Evolutionary conservation across 1,140 invertebrate species (phyloP).

Genomic region (Aporrectodea caliginosa): DNA sequence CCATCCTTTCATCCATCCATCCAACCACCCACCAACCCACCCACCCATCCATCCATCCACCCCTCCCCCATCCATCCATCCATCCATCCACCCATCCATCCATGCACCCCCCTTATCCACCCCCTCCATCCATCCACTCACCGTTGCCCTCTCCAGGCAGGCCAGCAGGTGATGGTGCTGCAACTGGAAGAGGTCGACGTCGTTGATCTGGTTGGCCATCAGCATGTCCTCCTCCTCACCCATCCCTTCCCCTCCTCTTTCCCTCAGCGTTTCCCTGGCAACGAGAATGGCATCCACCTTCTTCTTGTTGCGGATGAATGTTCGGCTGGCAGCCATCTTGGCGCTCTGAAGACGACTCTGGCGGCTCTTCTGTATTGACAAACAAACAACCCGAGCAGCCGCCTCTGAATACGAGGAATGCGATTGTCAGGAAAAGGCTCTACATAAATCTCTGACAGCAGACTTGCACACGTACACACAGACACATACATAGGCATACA

Average conservation of each 20-base stretch:
- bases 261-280: not conserved
- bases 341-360: not conserved
- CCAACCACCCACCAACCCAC: too few species aligned
- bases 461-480: too few species aligned
- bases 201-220: conserved; percentile 41
- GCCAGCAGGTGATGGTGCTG: conserved; percentile 97
- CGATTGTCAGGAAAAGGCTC: too few species aligned
- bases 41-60: not conserved
- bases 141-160: conserved; percentile 97
- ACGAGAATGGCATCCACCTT: not conserved
- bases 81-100: not conserved
- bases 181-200: conserved; percentile 96
- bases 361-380: not conserved
- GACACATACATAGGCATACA: too few species aligned
- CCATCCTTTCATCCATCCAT: not conserved
- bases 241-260: not conserved
- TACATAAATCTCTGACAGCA: too few species aligned
- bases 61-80: not conserved
- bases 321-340: not conserved
- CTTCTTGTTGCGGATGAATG: not conserved
- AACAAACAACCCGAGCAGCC: too few species aligned
- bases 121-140: conserved; percentile 56
- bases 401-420: too few species aligned
- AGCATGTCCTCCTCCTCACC: not conserved
- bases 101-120: not conserved